phyloP scores from a whole-genome alignment of 2,797 vertebrate genomes.

The Geotrypetes seraphini region DNA sequence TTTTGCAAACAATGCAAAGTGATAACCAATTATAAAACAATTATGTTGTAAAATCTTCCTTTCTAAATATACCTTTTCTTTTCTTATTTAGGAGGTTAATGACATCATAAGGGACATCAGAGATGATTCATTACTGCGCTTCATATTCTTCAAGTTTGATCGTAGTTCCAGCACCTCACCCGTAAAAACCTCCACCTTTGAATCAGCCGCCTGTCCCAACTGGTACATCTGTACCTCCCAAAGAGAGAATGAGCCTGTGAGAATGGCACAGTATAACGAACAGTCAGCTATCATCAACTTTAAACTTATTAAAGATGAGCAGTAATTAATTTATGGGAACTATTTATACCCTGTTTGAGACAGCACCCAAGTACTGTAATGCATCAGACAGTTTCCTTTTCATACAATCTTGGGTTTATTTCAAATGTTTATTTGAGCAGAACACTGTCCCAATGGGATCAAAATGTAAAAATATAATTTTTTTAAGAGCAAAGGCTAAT shows the following conservation, averaged over 20 bases:
- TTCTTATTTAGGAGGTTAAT: not conserved
- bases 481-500: too few relatives aligned
- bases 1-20: too few relatives aligned
- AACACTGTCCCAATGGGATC: too few relatives aligned
- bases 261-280: not conserved
- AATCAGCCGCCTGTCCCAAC: not conserved
- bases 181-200: not conserved
- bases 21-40: too few relatives aligned
- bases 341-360: too few relatives aligned
- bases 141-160: not conserved
- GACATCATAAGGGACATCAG: not conserved
- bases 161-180: not conserved
- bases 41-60: not conserved
- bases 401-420: too few relatives aligned
- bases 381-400: too few relatives aligned
- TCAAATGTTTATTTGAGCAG: too few relatives aligned
- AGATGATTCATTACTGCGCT: not conserved
- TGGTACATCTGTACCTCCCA: conserved; percentile 11
- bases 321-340: too few relatives aligned
- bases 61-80: conserved; percentile 1
- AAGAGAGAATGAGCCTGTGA: not conserved
- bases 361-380: too few relatives aligned
- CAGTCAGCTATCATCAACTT: not conserved
- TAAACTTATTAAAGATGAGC: too few relatives aligned
- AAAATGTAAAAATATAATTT: too few relatives aligned